A percentile compares a stretch with the other conserved stretches of the same genome.
Evolutionary conservation across 2,888 invertebrate species (phyloP).

Genomic region (Macropis europaea): DNA sequence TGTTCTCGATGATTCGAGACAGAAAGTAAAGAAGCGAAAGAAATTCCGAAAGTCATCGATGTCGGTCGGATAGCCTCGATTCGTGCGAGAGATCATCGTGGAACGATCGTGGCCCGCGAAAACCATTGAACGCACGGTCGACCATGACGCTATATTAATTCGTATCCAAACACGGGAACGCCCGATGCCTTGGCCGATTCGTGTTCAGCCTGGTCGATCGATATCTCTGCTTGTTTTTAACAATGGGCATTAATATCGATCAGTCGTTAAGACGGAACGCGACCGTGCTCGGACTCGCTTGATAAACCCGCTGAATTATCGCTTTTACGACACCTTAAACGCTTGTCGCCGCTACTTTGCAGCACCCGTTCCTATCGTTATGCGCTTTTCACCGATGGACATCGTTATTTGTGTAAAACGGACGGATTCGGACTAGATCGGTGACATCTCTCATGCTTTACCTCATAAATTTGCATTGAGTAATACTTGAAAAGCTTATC

Average conservation of each 20-base stretch:
- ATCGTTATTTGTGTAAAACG: too few relatives aligned
- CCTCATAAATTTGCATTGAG: too few relatives aligned
- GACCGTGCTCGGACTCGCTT: constrained; percentile 49
- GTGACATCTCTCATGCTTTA: too few relatives aligned
- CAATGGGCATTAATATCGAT: constrained; percentile 57
- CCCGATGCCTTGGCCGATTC: constrained; percentile 33
- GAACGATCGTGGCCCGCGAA: neutral
- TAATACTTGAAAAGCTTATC: too few relatives aligned
- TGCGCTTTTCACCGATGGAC: too few relatives aligned
- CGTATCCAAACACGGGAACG: constrained; percentile 14
- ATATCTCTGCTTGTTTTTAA: constrained; percentile 50
- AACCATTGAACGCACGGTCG: neutral
- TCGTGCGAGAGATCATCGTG: neutral
- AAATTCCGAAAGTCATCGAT: neutral
- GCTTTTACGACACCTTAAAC: constrained; percentile 50
- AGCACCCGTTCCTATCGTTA: constrained; percentile 36
- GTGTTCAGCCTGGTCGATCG: constrained; percentile 40
- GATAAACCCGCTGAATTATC: constrained; percentile 61
- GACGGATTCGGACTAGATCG: too few relatives aligned
- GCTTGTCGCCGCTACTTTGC: constrained; percentile 50
- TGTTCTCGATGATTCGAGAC: too few relatives aligned
- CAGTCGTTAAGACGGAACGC: constrained; percentile 51
- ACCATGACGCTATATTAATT: constrained; percentile 29
- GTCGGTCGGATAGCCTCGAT: neutral
- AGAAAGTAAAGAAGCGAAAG: neutral